Conservation (phyloP, 2,797 vertebrate species). For the Champsocephalus gunnari region DNA sequence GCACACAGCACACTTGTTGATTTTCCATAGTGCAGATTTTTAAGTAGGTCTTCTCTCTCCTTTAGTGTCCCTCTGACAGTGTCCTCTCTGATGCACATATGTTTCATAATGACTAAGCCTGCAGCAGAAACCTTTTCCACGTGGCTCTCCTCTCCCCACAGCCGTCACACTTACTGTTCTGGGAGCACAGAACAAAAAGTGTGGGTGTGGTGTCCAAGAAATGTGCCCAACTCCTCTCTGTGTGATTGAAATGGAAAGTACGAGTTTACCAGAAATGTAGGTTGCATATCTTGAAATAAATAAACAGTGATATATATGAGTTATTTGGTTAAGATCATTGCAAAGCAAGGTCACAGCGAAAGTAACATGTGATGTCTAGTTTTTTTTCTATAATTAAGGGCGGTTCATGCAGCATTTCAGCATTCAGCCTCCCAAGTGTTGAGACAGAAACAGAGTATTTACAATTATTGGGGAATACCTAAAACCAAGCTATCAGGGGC, state of each 20-base stretch:
- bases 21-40: conserved; percentile 75
- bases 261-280: conserved; percentile 78
- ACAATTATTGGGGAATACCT: neutral
- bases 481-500: neutral
- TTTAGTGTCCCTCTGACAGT: conserved; percentile 52
- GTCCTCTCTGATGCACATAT: conserved; percentile 62
- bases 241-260: conserved; percentile 77
- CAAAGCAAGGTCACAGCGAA: conserved; percentile 1
- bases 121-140: conserved; percentile 57
- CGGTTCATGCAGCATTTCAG: neutral
- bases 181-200: conserved; percentile 65
- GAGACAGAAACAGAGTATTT: neutral
- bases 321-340: conserved; percentile 23
- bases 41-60: conserved; percentile 41
- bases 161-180: conserved; percentile 63
- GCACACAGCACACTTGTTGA: conserved; percentile 34
- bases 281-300: conserved; percentile 58
- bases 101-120: conserved; percentile 74
- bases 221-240: conserved; percentile 72
- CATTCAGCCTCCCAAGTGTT: neutral
- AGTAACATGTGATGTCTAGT: neutral
- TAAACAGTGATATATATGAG: conserved; percentile 51
- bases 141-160: conserved; percentile 58
- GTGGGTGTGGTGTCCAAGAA: conserved; percentile 79
- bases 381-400: neutral